These are phyloP conservation scores for Endotricha flammealis DNA, from an alignment of 2,888 invertebrate species.

Conservation along the genomic window DNA sequence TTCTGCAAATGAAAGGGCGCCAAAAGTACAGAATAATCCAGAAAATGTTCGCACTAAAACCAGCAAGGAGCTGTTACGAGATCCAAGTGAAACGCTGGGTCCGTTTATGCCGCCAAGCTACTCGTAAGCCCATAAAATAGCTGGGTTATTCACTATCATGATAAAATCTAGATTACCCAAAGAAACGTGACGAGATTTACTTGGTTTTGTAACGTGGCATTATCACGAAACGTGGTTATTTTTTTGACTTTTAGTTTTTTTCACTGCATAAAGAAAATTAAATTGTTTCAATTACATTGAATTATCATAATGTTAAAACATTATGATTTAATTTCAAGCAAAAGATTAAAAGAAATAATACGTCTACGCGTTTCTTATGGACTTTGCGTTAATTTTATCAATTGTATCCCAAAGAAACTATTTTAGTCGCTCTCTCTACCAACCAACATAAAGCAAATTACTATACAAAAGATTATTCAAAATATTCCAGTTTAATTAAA, in stretches of 20 bases:
- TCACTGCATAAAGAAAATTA: no score
- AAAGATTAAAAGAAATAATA: no score
- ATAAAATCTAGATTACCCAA: slow-evolving; percentile 52
- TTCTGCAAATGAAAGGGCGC: slow-evolving; percentile 4
- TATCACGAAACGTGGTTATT: slow-evolving; percentile 12
- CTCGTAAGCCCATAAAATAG: slow-evolving; percentile 38
- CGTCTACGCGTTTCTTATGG: no score
- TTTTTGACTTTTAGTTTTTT: no score
- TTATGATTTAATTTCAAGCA: no score
- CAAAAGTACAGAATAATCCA: slow-evolving; percentile 3
- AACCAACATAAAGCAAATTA: no score
- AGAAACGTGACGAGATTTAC: slow-evolving; percentile 45
- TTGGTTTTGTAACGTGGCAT: slow-evolving; percentile 22
- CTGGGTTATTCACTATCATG: slow-evolving; percentile 33
- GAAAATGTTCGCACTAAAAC: slow-evolving; percentile 18
- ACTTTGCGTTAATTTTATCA: no score
- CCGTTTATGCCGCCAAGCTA: slow-evolving; percentile 24
- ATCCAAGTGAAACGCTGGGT: slow-evolving; percentile 25
- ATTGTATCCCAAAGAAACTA: no score
- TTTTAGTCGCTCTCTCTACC: no score
- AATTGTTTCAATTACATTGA: no score
- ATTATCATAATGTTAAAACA: no score
- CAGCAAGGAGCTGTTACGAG: slow-evolving; percentile 26
- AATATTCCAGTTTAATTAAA: slow-evolving; percentile 13
- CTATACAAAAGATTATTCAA: no score